Percentiles rank a stretch among this genome's conserved stretches.
These are phyloP conservation scores for Phenganax marumi DNA, from an alignment of 92 coral and sea anemone genomes.

Conservation along the genomic window DNA sequence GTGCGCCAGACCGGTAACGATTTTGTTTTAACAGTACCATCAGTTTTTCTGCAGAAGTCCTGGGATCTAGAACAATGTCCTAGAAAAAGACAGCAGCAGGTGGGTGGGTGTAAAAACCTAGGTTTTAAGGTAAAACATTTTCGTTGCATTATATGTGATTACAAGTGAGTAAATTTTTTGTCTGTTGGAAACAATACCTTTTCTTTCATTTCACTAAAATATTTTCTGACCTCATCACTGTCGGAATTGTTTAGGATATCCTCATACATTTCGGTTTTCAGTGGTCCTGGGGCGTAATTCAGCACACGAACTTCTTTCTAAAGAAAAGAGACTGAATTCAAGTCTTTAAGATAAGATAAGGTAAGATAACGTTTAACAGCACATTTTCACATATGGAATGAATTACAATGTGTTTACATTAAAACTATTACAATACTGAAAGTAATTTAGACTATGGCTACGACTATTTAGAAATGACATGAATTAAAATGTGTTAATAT, in stretches of 20 bases:
- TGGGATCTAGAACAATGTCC: conserved; percentile 58
- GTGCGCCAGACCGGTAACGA: conserved; percentile 70
- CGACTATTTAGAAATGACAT: too few relatives aligned
- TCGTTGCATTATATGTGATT: background rate
- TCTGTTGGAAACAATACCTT: conserved; percentile 43
- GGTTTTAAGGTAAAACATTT: background rate
- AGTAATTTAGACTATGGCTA: too few relatives aligned
- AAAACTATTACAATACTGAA: too few relatives aligned
- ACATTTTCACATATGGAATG: too few relatives aligned
- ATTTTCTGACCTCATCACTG: conserved; percentile 49
- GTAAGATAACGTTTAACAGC: too few relatives aligned
- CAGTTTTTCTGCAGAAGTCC: conserved; percentile 65
- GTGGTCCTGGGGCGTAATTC: conserved; percentile 87
- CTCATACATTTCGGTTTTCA: conserved; percentile 69
- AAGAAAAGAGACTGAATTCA: background rate
- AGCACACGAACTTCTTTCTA: conserved; percentile 73
- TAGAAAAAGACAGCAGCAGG: conserved; percentile 5
- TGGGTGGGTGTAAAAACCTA: background rate
- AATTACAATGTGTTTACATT: too few relatives aligned
- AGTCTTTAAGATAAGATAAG: too few relatives aligned
- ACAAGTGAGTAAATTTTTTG: too few relatives aligned
- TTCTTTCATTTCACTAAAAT: conserved; percentile 40
- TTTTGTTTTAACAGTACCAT: conserved; percentile 62
- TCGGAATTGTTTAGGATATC: conserved; percentile 42
- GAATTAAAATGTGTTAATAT: too few relatives aligned